phyloP scores from a whole-genome alignment of 1,140 invertebrate species.

The Adoxophyes honmai region DNA sequence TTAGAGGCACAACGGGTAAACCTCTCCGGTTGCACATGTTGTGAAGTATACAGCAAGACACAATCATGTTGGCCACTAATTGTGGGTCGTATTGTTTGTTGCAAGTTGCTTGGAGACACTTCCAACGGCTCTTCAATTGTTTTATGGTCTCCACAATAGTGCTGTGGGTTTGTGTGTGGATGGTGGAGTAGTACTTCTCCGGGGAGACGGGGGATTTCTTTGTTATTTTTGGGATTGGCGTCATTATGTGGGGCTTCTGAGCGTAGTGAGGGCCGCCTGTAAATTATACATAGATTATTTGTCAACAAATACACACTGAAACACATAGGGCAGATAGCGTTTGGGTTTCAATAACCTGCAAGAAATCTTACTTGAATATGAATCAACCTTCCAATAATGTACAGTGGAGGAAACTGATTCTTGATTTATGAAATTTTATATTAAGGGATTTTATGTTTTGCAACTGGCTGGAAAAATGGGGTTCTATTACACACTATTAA shows the following conservation, averaged over 20 bases:
- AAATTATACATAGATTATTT: too few species aligned
- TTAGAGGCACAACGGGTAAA: conserved; percentile 41
- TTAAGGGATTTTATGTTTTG: too few species aligned
- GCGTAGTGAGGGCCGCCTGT: conserved; percentile 54
- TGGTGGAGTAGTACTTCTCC: conserved; percentile 56
- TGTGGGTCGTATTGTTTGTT: conserved; percentile 59
- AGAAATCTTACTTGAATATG: too few species aligned
- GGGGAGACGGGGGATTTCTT: conserved; percentile 61
- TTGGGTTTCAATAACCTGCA: too few species aligned
- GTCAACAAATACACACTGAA: too few species aligned
- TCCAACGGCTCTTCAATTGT: conserved; percentile 60
- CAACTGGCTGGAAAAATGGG: too few species aligned
- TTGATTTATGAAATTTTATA: too few species aligned
- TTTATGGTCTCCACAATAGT: conserved; percentile 50
- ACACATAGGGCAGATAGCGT: too few species aligned
- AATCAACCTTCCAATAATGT: too few species aligned
- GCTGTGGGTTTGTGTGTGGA: conserved; percentile 47
- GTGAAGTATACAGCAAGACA: conserved; percentile 57
- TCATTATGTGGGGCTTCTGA: conserved; percentile 57
- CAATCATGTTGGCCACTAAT: conserved; percentile 47
- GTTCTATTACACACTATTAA: too few species aligned
- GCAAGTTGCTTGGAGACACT: conserved; percentile 58
- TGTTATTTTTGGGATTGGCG: conserved; percentile 59
- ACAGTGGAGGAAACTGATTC: too few species aligned
- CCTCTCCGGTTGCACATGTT: conserved; percentile 52